Conservation (phyloP, 1,140 invertebrate species). For the Battus philenor region DNA sequence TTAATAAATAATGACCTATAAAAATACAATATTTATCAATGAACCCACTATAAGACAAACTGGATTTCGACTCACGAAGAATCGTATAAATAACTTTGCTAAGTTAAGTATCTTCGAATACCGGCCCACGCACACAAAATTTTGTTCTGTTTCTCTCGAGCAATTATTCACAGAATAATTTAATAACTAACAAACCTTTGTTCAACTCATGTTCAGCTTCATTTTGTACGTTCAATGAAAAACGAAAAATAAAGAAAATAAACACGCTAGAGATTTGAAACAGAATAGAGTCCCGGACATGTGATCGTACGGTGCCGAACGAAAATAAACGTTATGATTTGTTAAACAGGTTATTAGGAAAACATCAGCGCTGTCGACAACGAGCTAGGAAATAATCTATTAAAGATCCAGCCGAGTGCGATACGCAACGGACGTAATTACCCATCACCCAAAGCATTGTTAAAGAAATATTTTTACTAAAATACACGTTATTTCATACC, state of each 20-base stretch:
- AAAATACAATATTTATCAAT: too few species aligned
- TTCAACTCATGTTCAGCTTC: constrained; percentile 28
- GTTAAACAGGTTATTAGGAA: constrained; percentile 68
- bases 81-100: too few species aligned
- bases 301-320: constrained; percentile 63
- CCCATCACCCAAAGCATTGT: too few species aligned
- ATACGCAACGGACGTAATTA: constrained; percentile 20
- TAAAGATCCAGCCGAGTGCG: constrained; percentile 30
- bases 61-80: too few species aligned
- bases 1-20: too few species aligned
- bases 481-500: too few species aligned
- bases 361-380: constrained; percentile 52
- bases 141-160: constrained; percentile 11
- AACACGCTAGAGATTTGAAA: constrained; percentile 62
- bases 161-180: constrained; percentile 14
- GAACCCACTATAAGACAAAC: too few species aligned
- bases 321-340: constrained; percentile 72
- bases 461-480: too few species aligned
- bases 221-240: constrained; percentile 48
- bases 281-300: constrained; percentile 65
- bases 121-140: constrained; percentile 1
- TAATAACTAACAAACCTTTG: constrained; percentile 18
- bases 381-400: constrained; percentile 44
- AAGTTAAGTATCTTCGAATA: constrained; percentile 15
- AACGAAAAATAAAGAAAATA: constrained; percentile 63